Conservation (phyloP, 2,113 vertebrate genomes). For the Mirza zaza region DNA sequence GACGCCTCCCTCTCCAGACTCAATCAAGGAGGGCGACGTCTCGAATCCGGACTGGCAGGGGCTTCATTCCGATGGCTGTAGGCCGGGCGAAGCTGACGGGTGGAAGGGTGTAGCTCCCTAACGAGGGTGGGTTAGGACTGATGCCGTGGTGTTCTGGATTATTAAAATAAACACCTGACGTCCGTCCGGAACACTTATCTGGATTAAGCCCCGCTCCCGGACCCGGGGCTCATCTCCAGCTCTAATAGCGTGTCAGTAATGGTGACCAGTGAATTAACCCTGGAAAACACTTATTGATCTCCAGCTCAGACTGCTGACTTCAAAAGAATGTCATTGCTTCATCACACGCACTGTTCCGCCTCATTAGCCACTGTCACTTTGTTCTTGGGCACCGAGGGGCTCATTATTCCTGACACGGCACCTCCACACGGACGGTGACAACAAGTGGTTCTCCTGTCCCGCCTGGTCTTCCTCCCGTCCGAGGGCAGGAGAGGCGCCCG, state of each 20-base stretch:
- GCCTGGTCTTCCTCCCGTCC: fast-evolving
- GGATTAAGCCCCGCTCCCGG: constrained; percentile 25
- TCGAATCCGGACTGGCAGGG: neutral
- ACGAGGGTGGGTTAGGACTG: neutral
- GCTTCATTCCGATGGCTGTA: neutral
- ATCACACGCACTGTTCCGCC: constrained; percentile 67
- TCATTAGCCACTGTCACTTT: constrained; percentile 75
- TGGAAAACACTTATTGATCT: constrained; percentile 79
- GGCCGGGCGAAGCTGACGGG: neutral
- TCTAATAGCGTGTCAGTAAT: constrained; percentile 59
- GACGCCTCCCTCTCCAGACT: neutral
- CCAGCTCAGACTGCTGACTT: constrained; percentile 77
- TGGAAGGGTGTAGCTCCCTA: neutral
- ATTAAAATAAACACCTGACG: constrained; percentile 43
- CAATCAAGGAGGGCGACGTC: neutral
- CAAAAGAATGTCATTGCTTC: constrained; percentile 78
- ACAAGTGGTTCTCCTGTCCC: constrained; percentile 48
- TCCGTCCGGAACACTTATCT: constrained; percentile 14
- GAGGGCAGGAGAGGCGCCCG: neutral
- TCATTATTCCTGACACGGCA: constrained; percentile 67
- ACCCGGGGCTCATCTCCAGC: neutral
- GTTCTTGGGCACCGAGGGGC: constrained; percentile 50
- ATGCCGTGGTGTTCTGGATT: neutral
- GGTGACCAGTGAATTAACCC: constrained; percentile 77
- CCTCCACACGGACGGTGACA: neutral